Evolutionary conservation across 1,140 invertebrate genomes (phyloP), one percentile per base, ranked within the genome.

Genomic region (Drepana arcuata): DNA sequence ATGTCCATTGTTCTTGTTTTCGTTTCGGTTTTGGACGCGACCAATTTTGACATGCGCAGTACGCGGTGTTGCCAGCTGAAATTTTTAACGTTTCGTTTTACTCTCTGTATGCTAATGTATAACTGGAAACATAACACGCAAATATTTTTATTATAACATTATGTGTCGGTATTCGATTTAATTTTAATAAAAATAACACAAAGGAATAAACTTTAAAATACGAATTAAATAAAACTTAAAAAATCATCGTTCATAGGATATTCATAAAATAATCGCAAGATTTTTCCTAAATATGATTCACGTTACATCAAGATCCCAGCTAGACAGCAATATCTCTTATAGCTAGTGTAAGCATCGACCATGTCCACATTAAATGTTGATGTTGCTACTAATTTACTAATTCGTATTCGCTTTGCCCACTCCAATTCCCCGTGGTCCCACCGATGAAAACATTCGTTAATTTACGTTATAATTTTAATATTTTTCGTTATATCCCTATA

Each of bases 331-430:
- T 21, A 9, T 4, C 18, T 21, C 18, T n/a, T n/a, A 15, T 26
- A 45, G 47, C 42, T 62, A 53, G 52, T 50, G 32, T 55, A 57
- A 59, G 48, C 41, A 48, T 47, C 35, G 40, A 49, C 39, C 36
- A 38, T 44, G 48, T 65, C 39, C 42, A 50, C 54, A 49, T 44
- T 39, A 44, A 59, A 53, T 35, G 48, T 51, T 64, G 49, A 57
- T 66, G 60, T 70, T 63, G 71, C 74, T 78, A 82, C 67, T 79
- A 78, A 78, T 79, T 72, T 77, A 82, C 78, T 82, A 82, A 82
- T 82, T 75, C 61, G 68, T 79, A 77, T 68, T 74, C 63, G 78
- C 78, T 82, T 82, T 60, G 56, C 65, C 78, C 70, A 58, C 55
- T 67, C 77, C 67, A 51, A 48, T 39, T 68, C 56, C n/a, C 71